Evolutionary conservation across 2,113 vertebrate genomes (phyloP), one percentile per base, ranked within the genome.

Genomic region (Triplophysa tibetana): DNA sequence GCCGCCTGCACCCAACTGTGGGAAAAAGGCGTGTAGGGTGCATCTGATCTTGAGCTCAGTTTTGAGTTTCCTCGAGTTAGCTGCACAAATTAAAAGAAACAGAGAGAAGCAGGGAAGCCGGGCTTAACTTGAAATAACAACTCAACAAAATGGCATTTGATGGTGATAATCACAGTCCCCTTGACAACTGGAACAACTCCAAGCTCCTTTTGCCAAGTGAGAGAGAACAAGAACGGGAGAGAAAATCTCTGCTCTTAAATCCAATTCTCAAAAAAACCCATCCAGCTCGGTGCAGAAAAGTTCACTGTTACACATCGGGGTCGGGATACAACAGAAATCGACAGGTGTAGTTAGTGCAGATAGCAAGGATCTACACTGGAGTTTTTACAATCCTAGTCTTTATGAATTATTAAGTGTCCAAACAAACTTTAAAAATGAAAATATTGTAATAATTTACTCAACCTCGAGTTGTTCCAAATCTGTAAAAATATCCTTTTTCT

Each of bases 21-120:
- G 91, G 92, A 93, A 93, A 92, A 82, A 77, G 77, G 81, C 68
- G 13, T 78, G 83, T 85, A 77, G 87, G 65, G 87, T 87, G 86
- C 90, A 92, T 88, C 88, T 90, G 91, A 93, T 92, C 87, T 86
- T 81, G 41, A 77, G 79, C 86, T 88, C 88, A 85, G 90, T 92
- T 88, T 91, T 85, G 88, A 87, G 85, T 92, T 92, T 88, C 88
- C 54, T 81, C 62, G 69, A 63, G 26, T 67, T 79, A 66, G 50
- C 79, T 45, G 33, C 54, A 43, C 63, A 80, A 87, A 85, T 81
- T 64, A 86, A 77, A 77, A 85, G 81, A 74, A 88, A 89, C 76
- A 80, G 66, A 19, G 85, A 77, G 83, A 89, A 87, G 76, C 75
- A 43, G 58, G 56, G 48, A 54, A 64, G 82, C 82, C 83, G 82